Evolutionary conservation across 2,888 invertebrate species (phyloP).

Genomic region (Phortica magna): DNA sequence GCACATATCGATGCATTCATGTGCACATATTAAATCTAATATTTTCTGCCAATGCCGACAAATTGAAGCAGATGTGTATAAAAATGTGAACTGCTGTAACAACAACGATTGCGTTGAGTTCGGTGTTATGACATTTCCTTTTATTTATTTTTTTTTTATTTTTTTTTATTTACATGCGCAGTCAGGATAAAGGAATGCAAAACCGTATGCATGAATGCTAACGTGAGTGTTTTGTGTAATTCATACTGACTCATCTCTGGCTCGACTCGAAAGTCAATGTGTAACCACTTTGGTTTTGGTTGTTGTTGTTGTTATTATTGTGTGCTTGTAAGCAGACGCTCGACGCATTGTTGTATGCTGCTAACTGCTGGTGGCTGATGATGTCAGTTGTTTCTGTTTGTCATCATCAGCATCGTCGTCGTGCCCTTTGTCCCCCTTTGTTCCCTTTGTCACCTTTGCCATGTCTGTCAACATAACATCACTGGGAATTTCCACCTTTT

Average conservation of each 20-base stretch:
- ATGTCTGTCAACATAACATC: neutral
- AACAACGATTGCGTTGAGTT: slow-evolving; percentile 3
- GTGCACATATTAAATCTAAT: neutral
- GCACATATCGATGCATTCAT: neutral
- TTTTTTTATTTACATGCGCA: neutral
- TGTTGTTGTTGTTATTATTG: neutral
- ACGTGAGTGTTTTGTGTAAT: neutral
- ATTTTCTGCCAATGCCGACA: slow-evolving; percentile 16
- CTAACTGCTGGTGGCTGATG: neutral
- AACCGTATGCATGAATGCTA: slow-evolving; percentile 30
- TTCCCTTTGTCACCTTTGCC: slow-evolving; percentile 9
- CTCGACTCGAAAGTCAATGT: slow-evolving; percentile 21
- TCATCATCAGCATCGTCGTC: neutral
- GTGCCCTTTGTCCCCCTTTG: neutral
- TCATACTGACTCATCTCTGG: neutral
- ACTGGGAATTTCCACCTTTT: slow-evolving; percentile 10
- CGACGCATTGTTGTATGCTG: neutral
- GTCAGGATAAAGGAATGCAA: slow-evolving; percentile 19
- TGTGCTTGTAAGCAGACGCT: neutral
- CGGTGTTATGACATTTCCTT: slow-evolving; percentile 20
- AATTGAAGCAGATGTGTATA: slow-evolving; percentile 1
- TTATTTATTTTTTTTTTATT: too few species aligned
- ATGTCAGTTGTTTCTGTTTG: slow-evolving; percentile 5
- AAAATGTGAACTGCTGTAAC: slow-evolving; percentile 22
- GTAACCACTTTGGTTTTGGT: slow-evolving; percentile 13